Conservation (phyloP, 1,140 invertebrate species). For the Zaprionus africanus region DNA sequence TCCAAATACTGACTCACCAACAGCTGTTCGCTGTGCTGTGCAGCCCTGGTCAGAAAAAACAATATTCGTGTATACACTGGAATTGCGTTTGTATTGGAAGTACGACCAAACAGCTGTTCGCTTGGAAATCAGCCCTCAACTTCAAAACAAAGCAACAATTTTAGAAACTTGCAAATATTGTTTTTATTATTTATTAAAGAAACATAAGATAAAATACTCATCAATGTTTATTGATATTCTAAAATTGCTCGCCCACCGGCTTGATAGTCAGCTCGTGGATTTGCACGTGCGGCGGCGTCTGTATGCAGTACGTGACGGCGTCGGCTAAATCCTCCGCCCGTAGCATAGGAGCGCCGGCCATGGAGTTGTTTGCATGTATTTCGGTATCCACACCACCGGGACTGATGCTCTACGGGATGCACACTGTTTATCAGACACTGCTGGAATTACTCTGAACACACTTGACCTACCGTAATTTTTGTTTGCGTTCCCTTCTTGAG, state of each 20-base stretch:
- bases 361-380: conserved; percentile 10
- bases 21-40: conserved; percentile 39
- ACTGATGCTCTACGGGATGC: not conserved
- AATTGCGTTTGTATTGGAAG: conserved; percentile 21
- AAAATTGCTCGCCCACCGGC: conserved; percentile 15
- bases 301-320: conserved; percentile 12
- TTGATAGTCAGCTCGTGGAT: conserved; percentile 54
- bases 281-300: conserved; percentile 20
- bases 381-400: conserved; percentile 13
- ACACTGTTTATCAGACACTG: not conserved
- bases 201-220: too few relatives aligned
- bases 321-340: not conserved
- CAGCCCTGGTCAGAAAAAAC: conserved; percentile 29
- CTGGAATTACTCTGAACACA: not conserved
- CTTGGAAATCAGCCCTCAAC: not conserved
- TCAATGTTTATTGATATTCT: not conserved
- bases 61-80: conserved; percentile 42
- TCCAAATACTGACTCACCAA: conserved; percentile 49
- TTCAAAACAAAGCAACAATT: too few relatives aligned
- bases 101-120: conserved; percentile 11
- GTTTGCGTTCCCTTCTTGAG: not conserved
- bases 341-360: conserved; percentile 15
- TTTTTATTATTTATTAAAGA: too few relatives aligned
- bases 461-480: not conserved
- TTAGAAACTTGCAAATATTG: too few relatives aligned